A percentile compares a stretch with the other conserved stretches of the same genome.
These are phyloP conservation scores for Polyommatus iphigenia DNA, from an alignment of 2,888 invertebrate species.

Conservation along the genomic window DNA sequence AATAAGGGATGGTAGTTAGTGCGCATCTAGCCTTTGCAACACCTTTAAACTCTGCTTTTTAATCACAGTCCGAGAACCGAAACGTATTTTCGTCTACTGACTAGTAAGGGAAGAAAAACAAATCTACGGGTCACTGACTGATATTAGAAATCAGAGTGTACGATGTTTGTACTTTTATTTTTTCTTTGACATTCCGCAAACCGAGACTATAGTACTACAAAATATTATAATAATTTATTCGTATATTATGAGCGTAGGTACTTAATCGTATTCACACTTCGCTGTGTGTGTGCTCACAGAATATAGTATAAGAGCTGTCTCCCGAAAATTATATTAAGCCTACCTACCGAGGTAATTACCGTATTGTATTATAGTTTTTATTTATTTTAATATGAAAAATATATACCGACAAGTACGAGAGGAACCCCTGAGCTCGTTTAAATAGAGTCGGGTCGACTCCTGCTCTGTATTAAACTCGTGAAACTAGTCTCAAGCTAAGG, in stretches of 20 bases:
- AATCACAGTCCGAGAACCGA: neutral
- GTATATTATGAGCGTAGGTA: constrained; percentile 40
- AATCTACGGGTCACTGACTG: neutral
- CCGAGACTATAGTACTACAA: constrained; percentile 43
- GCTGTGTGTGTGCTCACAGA: neutral
- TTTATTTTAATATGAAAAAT: neutral
- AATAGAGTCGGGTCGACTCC: neutral
- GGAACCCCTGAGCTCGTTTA: neutral
- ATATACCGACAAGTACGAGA: neutral
- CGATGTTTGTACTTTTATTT: constrained; percentile 27
- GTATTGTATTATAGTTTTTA: neutral
- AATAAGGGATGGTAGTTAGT: neutral
- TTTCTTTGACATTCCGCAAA: constrained; percentile 54
- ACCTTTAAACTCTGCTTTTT: neutral
- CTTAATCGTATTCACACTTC: constrained; percentile 43
- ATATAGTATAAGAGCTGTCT: constrained; percentile 22
- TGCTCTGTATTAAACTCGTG: neutral
- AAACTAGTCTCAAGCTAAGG: constrained; percentile 32
- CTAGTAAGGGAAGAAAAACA: neutral
- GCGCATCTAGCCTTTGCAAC: neutral
- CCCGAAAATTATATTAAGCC: constrained; percentile 10
- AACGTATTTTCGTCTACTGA: neutral
- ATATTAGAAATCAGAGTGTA: neutral
- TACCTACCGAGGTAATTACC: neutral
- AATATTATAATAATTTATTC: neutral